Evolutionary conservation across 2,888 invertebrate species (phyloP), one percentile per base, ranked within the genome.

Genomic region (Lasioglossum oenotherae): DNA sequence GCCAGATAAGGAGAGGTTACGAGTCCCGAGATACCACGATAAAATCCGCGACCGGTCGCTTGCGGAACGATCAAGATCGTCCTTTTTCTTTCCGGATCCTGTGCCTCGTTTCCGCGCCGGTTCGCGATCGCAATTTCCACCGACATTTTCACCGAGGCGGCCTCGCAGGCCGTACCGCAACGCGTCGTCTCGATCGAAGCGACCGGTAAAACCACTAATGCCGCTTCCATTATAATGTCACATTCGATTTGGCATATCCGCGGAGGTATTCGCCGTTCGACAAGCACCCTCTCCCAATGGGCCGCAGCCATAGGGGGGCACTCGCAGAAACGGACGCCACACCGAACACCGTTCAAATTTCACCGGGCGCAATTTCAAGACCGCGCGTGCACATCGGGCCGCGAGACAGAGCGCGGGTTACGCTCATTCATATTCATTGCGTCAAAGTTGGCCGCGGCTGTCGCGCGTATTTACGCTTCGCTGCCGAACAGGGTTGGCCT

Each of bases 151-250:
- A 85, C 85, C 38, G 78, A 83, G 23, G 86, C 89, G 78, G 91
- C n/a, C 44, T 44, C 12, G 10, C 53, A n/a, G 23, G 53, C 53
- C 53, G 53, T 8, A 19, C 57, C 57, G n/a, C 57, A 57, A 57
- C 87, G 86, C 86, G 82, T n/a, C 31, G 38, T 90, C 89, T 85
- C 88, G 89, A 85, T 87, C 77, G 85, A 79, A 76, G 84, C 83
- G 44, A 5, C 71, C 71, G 81, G 88, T 91, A 92, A 93, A 93
- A 92, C 93, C 93, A 91, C 93, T 93, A 93, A 93, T 93, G 92
- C 92, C 87, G 88, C 89, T 91, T 93, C 93, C 93, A 93, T 93
- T 93, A 93, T 93, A 93, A 94, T 89, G 93, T 94, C 93, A 93
- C 93, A 93, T 94, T 93, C 94, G 93, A 94, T 94, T 93, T 92